These are phyloP conservation scores for Lycopodina hypogea DNA, from an alignment of 37 sponge, comb jelly and placozoan species.

Conservation along the genomic window DNA sequence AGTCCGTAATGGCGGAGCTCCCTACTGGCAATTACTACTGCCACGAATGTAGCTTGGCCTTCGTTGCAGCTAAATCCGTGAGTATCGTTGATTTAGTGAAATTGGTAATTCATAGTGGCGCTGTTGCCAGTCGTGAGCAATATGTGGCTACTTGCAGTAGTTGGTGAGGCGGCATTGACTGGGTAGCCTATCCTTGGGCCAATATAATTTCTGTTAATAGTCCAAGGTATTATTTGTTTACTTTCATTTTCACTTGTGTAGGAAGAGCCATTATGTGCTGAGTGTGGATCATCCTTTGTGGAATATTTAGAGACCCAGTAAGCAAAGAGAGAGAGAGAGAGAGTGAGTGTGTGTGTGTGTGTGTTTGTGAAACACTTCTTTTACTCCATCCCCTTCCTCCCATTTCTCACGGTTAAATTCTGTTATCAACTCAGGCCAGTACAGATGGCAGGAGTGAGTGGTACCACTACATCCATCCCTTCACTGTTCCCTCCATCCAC, in stretches of 20 bases:
- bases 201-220: too few relatives aligned
- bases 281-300: slow-evolving; percentile 15
- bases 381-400: background rate
- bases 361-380: background rate
- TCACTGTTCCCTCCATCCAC: background rate
- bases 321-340: background rate
- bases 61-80: background rate
- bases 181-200: too few relatives aligned
- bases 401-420: too few relatives aligned
- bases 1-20: background rate
- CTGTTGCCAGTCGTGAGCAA: too few relatives aligned
- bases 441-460: too few relatives aligned
- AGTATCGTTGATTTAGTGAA: background rate
- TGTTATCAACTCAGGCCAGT: too few relatives aligned
- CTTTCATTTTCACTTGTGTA: too few relatives aligned
- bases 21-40: background rate
- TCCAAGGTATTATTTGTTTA: too few relatives aligned
- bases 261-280: background rate
- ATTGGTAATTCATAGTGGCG: too few relatives aligned
- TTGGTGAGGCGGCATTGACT: too few relatives aligned
- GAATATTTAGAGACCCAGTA: slow-evolving; percentile 10
- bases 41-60: background rate
- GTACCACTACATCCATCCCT: too few relatives aligned
- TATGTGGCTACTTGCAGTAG: too few relatives aligned
- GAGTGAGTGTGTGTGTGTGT: background rate